Evolutionary conservation across 23 tunicate species (phyloP).

Genomic region (Aplidium turbinatum): DNA sequence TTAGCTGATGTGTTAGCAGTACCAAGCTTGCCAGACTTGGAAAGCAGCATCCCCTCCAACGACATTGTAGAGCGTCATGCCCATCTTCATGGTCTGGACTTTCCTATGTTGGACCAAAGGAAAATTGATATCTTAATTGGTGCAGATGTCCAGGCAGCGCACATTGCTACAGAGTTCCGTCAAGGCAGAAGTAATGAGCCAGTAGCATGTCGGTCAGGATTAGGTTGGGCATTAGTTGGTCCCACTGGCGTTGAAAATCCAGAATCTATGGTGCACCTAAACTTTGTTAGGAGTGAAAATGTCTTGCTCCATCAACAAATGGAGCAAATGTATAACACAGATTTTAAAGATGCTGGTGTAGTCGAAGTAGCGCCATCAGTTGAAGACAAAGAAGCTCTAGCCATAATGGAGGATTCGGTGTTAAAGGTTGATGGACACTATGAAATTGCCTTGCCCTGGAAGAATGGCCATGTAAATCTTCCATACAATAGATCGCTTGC

Average conservation of each 20-base stretch:
- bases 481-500: conserved; percentile 27
- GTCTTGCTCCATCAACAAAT: background rate
- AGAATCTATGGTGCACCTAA: background rate
- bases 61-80: too few relatives aligned
- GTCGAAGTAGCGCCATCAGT: background rate
- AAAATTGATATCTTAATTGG: too few relatives aligned
- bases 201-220: too few relatives aligned
- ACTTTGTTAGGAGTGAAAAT: background rate
- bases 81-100: too few relatives aligned
- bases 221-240: background rate
- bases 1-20: too few relatives aligned
- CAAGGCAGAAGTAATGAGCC: too few relatives aligned
- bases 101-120: too few relatives aligned
- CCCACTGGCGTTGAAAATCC: background rate
- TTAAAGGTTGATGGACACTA: conserved; percentile 2
- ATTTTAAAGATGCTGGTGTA: background rate
- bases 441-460: conserved; percentile 20
- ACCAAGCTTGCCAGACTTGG: too few relatives aligned
- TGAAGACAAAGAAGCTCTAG: conserved; percentile 8
- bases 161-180: background rate
- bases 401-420: background rate
- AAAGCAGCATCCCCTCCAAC: too few relatives aligned
- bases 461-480: background rate
- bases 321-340: background rate
- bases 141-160: background rate